Percentiles rank a stretch among this genome's conserved stretches.
phyloP scores from a whole-genome alignment of 2,113 vertebrate genomes.

The Trogon surrucura region DNA sequence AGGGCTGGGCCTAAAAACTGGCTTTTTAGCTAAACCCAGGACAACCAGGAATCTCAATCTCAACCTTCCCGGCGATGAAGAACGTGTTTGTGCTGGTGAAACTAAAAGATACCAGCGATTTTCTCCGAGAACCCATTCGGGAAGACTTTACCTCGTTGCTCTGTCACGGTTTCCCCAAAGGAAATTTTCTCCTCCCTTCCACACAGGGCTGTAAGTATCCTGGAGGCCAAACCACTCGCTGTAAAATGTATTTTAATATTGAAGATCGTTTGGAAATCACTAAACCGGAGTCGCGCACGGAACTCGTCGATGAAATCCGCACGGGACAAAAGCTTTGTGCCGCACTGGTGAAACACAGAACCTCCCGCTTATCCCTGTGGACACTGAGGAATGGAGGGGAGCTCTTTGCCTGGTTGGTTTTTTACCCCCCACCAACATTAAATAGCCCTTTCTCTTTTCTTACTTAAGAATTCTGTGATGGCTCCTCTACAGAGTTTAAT shows the following conservation, averaged over 20 bases:
- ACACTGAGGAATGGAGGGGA: background rate
- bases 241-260: background rate
- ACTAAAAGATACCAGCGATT: background rate
- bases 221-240: background rate
- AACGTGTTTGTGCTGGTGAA: background rate
- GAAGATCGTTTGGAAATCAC: background rate
- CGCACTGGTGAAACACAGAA: background rate
- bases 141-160: background rate
- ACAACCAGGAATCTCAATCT: too few species aligned
- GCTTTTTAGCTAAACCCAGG: too few species aligned
- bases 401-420: background rate
- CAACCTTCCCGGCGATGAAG: background rate
- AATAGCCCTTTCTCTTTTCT: background rate
- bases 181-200: background rate
- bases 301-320: background rate
- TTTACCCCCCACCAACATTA: background rate
- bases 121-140: background rate
- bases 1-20: too few species aligned
- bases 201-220: too few species aligned
- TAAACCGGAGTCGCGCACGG: background rate
- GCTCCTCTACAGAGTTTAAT: background rate
- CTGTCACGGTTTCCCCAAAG: background rate
- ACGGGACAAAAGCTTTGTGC: background rate
- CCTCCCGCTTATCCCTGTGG: rapidly evolving
- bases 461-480: background rate